These are phyloP conservation scores for Aromia moschata DNA, from an alignment of 2,888 invertebrate genomes.

Conservation along the genomic window DNA sequence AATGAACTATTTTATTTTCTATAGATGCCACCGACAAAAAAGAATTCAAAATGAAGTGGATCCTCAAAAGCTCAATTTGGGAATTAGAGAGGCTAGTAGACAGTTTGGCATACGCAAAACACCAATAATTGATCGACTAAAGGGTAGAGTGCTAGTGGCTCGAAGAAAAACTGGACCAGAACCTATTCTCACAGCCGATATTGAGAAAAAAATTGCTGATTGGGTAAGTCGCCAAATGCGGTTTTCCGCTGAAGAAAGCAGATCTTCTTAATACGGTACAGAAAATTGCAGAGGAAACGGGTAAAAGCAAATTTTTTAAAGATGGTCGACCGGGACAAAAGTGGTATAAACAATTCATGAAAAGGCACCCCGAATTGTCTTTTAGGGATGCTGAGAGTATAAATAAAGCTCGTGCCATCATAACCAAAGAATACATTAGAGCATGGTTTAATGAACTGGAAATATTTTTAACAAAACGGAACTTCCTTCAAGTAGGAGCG, in stretches of 20 bases:
- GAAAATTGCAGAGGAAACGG: constrained; percentile 36
- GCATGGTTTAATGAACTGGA: background rate
- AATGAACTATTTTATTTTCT: background rate
- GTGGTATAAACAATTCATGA: constrained; percentile 49
- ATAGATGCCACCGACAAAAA: background rate
- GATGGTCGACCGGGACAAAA: constrained; percentile 33
- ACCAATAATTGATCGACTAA: constrained; percentile 25
- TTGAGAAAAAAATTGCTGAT: constrained; percentile 45
- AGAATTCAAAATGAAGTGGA: background rate
- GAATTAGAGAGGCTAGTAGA: constrained; percentile 23
- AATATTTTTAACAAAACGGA: background rate
- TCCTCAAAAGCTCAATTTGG: constrained; percentile 4
- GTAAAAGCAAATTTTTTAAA: constrained; percentile 16
- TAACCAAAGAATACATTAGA: background rate
- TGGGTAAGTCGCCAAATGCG: constrained; percentile 49
- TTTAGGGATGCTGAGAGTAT: constrained; percentile 23
- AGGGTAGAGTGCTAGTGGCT: constrained; percentile 12
- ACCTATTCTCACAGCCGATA: constrained; percentile 30
- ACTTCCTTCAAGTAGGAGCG: background rate
- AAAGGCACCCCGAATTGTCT: constrained; percentile 45
- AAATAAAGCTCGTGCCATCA: constrained; percentile 14
- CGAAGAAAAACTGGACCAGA: background rate
- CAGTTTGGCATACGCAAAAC: constrained; percentile 27
- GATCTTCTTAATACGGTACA: constrained; percentile 45
- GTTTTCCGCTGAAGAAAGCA: constrained; percentile 50